Evolutionary conservation across 2,797 vertebrate species (phyloP).

Genomic region (Trachops cirrhosus): DNA sequence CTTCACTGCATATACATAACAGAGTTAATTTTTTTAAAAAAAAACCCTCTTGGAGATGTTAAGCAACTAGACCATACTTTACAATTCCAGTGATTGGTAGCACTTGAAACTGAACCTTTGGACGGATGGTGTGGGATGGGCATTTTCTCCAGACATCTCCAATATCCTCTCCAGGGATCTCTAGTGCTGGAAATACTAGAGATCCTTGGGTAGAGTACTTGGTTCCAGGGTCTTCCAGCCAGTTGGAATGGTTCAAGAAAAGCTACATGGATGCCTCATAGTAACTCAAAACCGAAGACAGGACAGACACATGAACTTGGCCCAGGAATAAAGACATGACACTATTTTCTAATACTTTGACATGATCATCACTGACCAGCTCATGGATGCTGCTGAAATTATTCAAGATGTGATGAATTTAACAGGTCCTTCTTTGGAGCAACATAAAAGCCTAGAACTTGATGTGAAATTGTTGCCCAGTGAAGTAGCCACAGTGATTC

Average conservation of each 20-base stretch:
- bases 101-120: background rate
- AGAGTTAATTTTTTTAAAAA: background rate
- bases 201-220: background rate
- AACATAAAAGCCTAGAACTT: background rate
- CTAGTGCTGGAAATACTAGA: background rate
- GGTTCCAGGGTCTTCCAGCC: background rate
- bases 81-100: background rate
- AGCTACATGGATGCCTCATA: background rate
- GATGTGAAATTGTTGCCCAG: background rate
- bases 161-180: background rate
- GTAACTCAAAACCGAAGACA: background rate
- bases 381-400: background rate
- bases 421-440: background rate
- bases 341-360: background rate
- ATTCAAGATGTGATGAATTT: constrained; percentile 8
- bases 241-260: background rate
- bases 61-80: background rate
- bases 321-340: background rate
- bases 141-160: background rate
- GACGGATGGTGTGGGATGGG: background rate
- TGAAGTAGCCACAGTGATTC: background rate
- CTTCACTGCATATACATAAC: background rate
- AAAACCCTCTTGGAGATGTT: background rate
- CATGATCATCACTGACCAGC: background rate
- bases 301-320: background rate